Percentiles rank a stretch among this genome's conserved stretches.
Conservation (phyloP, 1,140 invertebrate species). For the Tachypleus tridentatus region DNA sequence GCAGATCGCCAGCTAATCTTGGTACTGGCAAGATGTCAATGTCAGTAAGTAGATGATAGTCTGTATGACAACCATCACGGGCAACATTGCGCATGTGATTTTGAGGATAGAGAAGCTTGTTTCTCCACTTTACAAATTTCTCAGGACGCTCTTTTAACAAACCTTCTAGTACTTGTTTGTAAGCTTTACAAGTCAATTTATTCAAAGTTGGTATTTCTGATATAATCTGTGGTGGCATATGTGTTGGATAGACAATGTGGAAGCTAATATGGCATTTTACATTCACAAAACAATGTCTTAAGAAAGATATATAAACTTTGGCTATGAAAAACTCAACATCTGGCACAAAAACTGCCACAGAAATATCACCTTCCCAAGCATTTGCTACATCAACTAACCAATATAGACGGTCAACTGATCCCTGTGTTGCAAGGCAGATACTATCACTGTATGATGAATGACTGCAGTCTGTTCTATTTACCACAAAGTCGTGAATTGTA, state of each 20-base stretch:
- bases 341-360: constrained; percentile 65
- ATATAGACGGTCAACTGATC: constrained; percentile 61
- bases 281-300: constrained; percentile 57
- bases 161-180: constrained; percentile 6
- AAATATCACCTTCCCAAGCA: constrained; percentile 75
- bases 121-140: constrained; percentile 15
- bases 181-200: constrained; percentile 10
- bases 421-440: constrained; percentile 70
- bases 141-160: constrained; percentile 11
- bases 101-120: constrained; percentile 32
- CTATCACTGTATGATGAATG: constrained; percentile 1
- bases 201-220: background rate
- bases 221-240: constrained; percentile 29
- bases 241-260: constrained; percentile 52
- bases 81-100: constrained; percentile 37
- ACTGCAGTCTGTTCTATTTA: constrained; percentile 15
- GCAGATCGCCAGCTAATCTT: constrained; percentile 39
- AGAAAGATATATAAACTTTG: constrained; percentile 50
- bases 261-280: constrained; percentile 54
- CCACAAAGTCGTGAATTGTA: constrained; percentile 18
- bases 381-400: constrained; percentile 57
- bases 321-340: constrained; percentile 39
- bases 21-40: constrained; percentile 35
- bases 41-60: constrained; percentile 34
- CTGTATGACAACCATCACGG: constrained; percentile 22